phyloP scores from a whole-genome alignment of 2,113 vertebrate species.

The Bagarius yarrelli region DNA sequence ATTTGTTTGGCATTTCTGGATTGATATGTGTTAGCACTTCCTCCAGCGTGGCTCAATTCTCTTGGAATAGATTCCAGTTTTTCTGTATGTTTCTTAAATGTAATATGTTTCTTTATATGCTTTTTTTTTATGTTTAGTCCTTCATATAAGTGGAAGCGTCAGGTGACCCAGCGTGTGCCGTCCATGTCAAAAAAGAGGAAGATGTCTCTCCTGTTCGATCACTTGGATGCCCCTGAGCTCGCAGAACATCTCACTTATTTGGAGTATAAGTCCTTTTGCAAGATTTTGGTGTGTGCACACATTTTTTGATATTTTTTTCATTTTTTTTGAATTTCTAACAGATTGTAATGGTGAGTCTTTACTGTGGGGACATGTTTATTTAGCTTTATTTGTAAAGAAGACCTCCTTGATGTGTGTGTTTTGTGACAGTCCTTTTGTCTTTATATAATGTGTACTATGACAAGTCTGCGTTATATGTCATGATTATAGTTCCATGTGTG shows the following conservation, averaged over 20 bases:
- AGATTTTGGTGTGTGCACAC: conserved; percentile 79
- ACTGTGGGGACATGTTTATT: not conserved
- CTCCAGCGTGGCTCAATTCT: no score
- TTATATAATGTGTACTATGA: not conserved
- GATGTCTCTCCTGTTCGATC: conserved; percentile 88
- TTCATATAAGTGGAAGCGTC: conserved; percentile 88
- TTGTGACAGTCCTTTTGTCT: not conserved
- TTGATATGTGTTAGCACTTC: no score
- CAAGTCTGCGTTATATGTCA: not conserved
- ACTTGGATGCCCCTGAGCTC: conserved; percentile 83
- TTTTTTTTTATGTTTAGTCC: conserved; percentile 68
- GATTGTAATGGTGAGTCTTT: not conserved
- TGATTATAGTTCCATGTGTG: conserved; percentile 57
- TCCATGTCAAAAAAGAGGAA: conserved; percentile 83
- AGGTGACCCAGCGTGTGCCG: conserved; percentile 83
- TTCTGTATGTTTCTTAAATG: not conserved
- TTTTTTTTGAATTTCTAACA: not conserved
- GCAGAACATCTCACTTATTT: conserved; percentile 86
- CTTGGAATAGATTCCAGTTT: no score
- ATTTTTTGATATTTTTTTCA: not conserved
- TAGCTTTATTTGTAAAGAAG: not conserved
- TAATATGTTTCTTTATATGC: not conserved
- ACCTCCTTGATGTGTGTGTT: not conserved
- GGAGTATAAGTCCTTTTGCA: conserved; percentile 90
- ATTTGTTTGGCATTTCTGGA: no score